A percentile compares a stretch with the other conserved stretches of the same genome.
Evolutionary conservation across 37 sponge, comb jelly and placozoan species (phyloP).

Genomic region (Geodia barretti): DNA sequence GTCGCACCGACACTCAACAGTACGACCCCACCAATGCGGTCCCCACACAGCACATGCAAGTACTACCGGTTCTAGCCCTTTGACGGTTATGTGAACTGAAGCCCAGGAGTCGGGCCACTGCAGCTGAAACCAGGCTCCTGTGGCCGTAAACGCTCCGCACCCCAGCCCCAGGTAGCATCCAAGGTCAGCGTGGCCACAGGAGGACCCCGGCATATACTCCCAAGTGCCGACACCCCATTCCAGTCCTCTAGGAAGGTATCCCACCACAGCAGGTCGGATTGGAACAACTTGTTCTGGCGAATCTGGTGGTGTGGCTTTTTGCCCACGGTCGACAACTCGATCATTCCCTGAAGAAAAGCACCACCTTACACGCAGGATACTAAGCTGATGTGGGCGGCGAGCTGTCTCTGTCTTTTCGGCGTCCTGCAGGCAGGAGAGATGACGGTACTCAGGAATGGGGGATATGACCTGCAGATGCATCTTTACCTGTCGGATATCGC

Average conservation of each 20-base stretch:
- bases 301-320: no score
- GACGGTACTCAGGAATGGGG: no score
- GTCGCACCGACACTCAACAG: no score
- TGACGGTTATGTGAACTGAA: background rate
- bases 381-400: no score
- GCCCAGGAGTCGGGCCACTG: constrained; percentile 7
- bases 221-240: constrained; percentile 31
- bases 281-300: constrained; percentile 37
- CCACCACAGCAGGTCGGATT: constrained; percentile 62
- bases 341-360: no score
- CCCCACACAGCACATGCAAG: constrained; percentile 21
- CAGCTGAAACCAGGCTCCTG: no score
- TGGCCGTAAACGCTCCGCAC: constrained; percentile 37
- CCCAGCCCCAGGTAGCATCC: no score
- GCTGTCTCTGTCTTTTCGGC: no score
- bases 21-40: background rate
- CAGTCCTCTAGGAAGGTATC: constrained; percentile 4
- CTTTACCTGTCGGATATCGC: background rate
- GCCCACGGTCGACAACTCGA: no score
- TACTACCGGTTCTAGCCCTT: constrained; percentile 27
- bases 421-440: no score
- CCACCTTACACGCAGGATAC: no score
- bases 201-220: background rate
- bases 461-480: background rate
- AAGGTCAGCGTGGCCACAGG: background rate